Percentiles rank a stretch among this genome's conserved stretches.
phyloP scores from a whole-genome alignment of 2,888 invertebrate genomes.

The Drosophila kuntzei region DNA sequence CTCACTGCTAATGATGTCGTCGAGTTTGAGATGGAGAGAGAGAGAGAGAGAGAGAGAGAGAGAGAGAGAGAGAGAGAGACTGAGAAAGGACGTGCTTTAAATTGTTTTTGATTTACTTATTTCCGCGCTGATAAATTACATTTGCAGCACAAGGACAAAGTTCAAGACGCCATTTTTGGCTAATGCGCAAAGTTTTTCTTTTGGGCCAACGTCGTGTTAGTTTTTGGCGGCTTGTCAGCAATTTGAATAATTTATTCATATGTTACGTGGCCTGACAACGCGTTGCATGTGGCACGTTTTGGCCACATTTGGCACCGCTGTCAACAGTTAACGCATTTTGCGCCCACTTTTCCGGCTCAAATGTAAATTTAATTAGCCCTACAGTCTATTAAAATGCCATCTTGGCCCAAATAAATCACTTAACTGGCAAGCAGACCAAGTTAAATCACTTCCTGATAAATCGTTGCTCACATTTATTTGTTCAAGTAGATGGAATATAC shows the following conservation, averaged over 20 bases:
- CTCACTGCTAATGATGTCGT: conserved; percentile 47
- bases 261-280: conserved; percentile 68
- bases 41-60: background rate
- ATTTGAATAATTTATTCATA: conserved; percentile 79
- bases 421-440: conserved; percentile 22
- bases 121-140: conserved; percentile 81
- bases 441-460: conserved; percentile 38
- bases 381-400: conserved; percentile 71
- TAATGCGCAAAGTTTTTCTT: conserved; percentile 72
- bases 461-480: conserved; percentile 54
- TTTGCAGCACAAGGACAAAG: conserved; percentile 69
- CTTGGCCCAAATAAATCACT: conserved; percentile 58
- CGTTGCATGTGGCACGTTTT: conserved; percentile 56
- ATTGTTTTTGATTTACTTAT: conserved; percentile 82
- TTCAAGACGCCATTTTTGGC: conserved; percentile 70
- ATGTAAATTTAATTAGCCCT: conserved; percentile 74
- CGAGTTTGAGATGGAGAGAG: background rate
- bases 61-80: background rate
- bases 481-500: conserved; percentile 25
- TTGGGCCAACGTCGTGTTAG: conserved; percentile 8
- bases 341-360: conserved; percentile 51
- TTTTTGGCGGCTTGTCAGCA: conserved; percentile 43
- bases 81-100: conserved; percentile 61
- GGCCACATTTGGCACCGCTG: conserved; percentile 34
- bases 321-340: conserved; percentile 43